Evolutionary conservation across 2,888 invertebrate species (phyloP).

Genomic region (Netelia virgata): DNA sequence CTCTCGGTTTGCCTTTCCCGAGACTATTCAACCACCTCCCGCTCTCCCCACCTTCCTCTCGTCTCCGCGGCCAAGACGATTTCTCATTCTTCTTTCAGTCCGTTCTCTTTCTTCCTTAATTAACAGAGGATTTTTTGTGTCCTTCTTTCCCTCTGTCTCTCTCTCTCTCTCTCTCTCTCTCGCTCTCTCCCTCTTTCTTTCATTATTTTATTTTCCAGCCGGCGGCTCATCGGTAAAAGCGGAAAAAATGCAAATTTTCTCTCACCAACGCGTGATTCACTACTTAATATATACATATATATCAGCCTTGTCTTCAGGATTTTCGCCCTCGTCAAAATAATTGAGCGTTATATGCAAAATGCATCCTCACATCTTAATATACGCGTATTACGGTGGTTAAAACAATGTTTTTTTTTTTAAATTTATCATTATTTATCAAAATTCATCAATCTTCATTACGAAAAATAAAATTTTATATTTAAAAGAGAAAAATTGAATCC

Average conservation of each 20-base stretch:
- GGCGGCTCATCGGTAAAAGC: conserved; percentile 62
- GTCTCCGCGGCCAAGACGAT: conserved; percentile 56
- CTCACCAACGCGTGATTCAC: conserved; percentile 48
- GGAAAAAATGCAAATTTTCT: conserved; percentile 62
- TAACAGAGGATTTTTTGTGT: conserved; percentile 61
- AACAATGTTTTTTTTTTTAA: too few species aligned
- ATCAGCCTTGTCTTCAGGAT: conserved; percentile 59
- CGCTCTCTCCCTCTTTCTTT: conserved; percentile 29
- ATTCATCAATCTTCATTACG: background rate
- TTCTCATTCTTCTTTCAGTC: conserved; percentile 68
- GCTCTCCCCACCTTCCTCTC: conserved; percentile 8
- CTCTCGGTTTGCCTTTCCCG: conserved; percentile 19
- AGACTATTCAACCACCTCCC: conserved; percentile 25
- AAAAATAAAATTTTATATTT: background rate
- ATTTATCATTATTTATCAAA: too few species aligned
- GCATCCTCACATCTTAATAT: conserved; percentile 14
- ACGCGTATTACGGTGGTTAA: background rate
- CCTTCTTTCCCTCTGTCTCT: background rate
- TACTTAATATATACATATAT: conserved; percentile 14
- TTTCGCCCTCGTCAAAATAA: conserved; percentile 59
- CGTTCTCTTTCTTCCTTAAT: conserved; percentile 65
- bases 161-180: background rate
- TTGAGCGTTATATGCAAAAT: conserved; percentile 44
- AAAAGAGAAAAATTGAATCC: background rate
- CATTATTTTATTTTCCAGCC: conserved; percentile 25